Evolutionary conservation across 2,797 vertebrate genomes (phyloP), one percentile per base, ranked within the genome.

Genomic region (Sebastes minor): DNA sequence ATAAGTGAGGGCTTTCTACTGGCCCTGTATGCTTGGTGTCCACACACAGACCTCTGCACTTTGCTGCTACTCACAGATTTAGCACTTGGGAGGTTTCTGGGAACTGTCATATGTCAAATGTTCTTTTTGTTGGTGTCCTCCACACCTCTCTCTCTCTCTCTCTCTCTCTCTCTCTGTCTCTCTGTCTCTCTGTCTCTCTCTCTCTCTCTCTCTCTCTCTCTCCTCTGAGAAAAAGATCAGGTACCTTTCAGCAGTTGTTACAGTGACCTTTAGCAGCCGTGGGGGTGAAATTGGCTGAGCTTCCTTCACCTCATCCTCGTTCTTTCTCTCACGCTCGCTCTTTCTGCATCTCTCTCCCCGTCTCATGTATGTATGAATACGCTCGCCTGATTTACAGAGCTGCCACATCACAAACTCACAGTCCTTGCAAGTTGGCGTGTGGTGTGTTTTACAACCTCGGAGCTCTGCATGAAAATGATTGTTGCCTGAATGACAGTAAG

Each of bases 221-320:
- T 88, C 79, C 76, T 85, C 87, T 80, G 87, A 91, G 86, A 81
- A 87, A 83, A 90, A 82, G 79, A 83, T 88, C 79, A 85, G 72
- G 75, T 76, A 82, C 86, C 60, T 70, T 85, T 89, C 81, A 84
- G 76, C 86, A 87, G 91, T 94, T 90, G 86, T 86, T 91, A 89
- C 52, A 33, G 82, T 94, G 94, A 95, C 93, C 94, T 96, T 95
- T 94, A 92, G 81, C 89, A 89, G 90, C 88, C 88, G 91, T 60
- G 74, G 82, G 79, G 86, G 80, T 86, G 86, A 85, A 85, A 89
- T 74, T 89, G 84, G 64, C 88, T 86, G 77, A 76, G 76, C 69
- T 86, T 87, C 73, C 71, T 76, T 71, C 55, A 86, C 79, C 74
- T 84, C 79, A 49, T 77, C 71, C 38, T 74, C 1, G 22, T 42